These are phyloP conservation scores for Limnephilus lunatus DNA, from an alignment of 2,888 invertebrate genomes.

Conservation along the genomic window DNA sequence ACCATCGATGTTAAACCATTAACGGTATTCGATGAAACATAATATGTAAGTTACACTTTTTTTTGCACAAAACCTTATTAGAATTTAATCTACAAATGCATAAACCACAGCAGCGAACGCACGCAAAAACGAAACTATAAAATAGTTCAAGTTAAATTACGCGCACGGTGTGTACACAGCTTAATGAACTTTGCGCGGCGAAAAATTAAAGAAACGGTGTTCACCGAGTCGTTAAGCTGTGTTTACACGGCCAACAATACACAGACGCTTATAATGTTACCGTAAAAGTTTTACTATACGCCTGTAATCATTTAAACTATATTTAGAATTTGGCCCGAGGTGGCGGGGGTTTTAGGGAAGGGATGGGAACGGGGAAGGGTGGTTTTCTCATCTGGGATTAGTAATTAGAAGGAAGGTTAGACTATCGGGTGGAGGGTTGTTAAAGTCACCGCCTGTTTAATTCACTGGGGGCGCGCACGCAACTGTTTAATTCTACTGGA, in stretches of 20 bases:
- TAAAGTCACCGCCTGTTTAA: not conserved
- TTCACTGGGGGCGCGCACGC: not conserved
- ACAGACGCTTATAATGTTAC: not conserved
- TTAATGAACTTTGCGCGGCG: conserved; percentile 2
- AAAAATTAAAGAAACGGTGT: conserved; percentile 37
- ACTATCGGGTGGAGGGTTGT: not conserved
- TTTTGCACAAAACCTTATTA: not conserved
- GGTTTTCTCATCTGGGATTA: conserved; percentile 6
- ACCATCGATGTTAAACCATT: not conserved
- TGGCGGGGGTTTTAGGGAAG: not conserved
- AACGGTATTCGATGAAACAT: not conserved
- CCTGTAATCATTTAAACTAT: conserved; percentile 18
- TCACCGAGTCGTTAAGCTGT: not conserved
- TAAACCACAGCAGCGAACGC: not conserved
- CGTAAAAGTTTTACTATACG: conserved; percentile 33
- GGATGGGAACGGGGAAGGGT: not conserved
- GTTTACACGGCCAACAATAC: conserved; percentile 25
- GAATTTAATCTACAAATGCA: not conserved
- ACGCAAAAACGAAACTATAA: not conserved
- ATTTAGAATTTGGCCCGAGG: conserved; percentile 21
- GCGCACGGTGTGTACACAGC: not conserved
- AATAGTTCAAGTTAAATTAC: not conserved
- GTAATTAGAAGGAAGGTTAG: not conserved
- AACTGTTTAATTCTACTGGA: not conserved
- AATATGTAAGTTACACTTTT: not conserved